A percentile compares a stretch with the other conserved stretches of the same genome.
phyloP scores from a whole-genome alignment of 2,113 vertebrate genomes.

The Psilopogon haemacephalus region DNA sequence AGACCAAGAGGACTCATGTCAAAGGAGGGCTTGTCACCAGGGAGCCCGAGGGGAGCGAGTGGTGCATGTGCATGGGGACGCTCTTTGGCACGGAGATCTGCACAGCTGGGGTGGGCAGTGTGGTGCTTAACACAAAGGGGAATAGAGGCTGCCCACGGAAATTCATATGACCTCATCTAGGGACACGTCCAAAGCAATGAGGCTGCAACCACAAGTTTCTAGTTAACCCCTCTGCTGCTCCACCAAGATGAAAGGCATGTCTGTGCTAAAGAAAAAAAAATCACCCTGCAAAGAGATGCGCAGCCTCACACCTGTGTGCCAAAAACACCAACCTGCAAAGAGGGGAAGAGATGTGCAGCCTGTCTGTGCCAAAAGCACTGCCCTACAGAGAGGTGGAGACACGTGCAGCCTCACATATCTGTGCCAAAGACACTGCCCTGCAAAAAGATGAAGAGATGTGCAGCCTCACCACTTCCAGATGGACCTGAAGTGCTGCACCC shows the following conservation, averaged over 20 bases:
- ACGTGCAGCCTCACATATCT: no score
- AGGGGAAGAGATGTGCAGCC: no score
- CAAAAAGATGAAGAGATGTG: background rate
- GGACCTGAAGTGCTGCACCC: background rate
- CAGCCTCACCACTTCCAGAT: background rate
- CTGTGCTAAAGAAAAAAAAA: background rate
- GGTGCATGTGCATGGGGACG: background rate
- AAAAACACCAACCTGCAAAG: no score
- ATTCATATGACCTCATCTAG: conserved; percentile 55
- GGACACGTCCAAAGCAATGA: conserved; percentile 36
- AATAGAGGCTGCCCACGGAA: conserved; percentile 39
- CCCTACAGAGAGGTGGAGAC: background rate
- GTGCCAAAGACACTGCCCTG: background rate
- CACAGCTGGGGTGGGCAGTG: conserved; percentile 29
- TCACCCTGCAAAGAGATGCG: background rate
- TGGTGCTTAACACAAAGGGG: conserved; percentile 37
- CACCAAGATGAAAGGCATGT: background rate
- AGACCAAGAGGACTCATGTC: background rate
- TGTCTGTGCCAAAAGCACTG: background rate
- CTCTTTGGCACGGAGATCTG: background rate
- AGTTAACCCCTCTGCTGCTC: conserved; percentile 31
- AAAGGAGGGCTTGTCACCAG: background rate
- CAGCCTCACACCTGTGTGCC: background rate
- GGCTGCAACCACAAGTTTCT: conserved; percentile 14
- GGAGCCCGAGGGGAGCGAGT: background rate